These are phyloP conservation scores for Uria aalge DNA, from an alignment of 2,113 vertebrate genomes.

Conservation along the genomic window DNA sequence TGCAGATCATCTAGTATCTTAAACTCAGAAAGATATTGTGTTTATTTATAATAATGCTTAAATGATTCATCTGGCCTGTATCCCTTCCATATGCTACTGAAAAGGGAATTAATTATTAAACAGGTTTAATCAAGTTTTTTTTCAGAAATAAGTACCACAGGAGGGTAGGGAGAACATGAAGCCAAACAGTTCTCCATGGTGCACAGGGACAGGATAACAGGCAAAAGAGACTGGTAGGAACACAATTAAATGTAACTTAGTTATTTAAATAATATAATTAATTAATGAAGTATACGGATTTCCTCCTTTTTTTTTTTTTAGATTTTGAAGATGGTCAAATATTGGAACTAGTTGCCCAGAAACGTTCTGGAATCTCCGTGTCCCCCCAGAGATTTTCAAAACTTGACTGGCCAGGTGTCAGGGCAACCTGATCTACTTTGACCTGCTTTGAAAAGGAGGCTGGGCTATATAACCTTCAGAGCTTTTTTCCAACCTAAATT, in stretches of 20 bases:
- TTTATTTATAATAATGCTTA: neutral
- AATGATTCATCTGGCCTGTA: neutral
- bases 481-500: neutral
- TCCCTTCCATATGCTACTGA: neutral
- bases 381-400: neutral
- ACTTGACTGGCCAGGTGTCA: neutral
- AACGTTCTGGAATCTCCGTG: neutral
- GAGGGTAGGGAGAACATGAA: neutral
- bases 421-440: neutral
- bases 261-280: neutral
- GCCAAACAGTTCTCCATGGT: neutral
- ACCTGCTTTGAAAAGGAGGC: neutral
- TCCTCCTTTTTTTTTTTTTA: neutral
- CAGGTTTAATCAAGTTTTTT: too few relatives aligned
- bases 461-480: neutral
- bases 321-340: neutral
- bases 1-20: neutral
- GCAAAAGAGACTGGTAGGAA: neutral
- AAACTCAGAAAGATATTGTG: neutral
- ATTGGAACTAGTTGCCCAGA: neutral
- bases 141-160: neutral
- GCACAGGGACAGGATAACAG: neutral
- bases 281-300: neutral
- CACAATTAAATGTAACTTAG: neutral
- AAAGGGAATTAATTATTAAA: neutral